phyloP scores from a whole-genome alignment of 1,140 invertebrate genomes.

The Atta texana region DNA sequence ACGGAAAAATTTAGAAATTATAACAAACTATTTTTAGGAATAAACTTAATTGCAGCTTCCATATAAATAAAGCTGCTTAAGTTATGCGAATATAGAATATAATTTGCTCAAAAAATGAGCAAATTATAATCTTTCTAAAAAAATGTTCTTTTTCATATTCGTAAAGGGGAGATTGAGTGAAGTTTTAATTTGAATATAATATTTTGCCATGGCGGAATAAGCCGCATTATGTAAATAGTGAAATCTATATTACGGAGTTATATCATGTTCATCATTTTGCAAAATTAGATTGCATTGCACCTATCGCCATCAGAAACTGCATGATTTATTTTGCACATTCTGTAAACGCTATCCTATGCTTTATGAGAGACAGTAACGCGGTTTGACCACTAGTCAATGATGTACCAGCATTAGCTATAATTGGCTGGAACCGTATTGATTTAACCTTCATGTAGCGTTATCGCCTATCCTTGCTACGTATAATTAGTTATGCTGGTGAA shows the following conservation, averaged over 20 bases:
- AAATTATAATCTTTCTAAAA: background rate
- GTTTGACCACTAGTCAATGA: constrained; percentile 69
- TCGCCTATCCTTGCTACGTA: constrained; percentile 39
- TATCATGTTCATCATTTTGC: constrained; percentile 54
- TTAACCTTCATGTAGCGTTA: constrained; percentile 52
- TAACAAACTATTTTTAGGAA: background rate
- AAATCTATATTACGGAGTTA: constrained; percentile 59
- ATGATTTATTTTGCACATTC: constrained; percentile 60
- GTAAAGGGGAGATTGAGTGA: background rate
- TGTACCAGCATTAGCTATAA: constrained; percentile 62
- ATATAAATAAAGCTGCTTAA: background rate
- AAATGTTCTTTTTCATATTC: background rate
- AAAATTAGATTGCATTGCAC: constrained; percentile 52
- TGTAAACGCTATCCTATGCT: constrained; percentile 68
- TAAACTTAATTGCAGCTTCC: background rate
- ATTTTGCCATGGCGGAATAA: constrained; percentile 1
- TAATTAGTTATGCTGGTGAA: constrained; percentile 56
- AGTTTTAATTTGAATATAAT: constrained; percentile 18
- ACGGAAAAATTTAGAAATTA: background rate
- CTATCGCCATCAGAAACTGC: constrained; percentile 61
- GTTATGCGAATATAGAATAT: background rate
- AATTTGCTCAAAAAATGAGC: background rate
- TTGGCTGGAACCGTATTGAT: constrained; percentile 65
- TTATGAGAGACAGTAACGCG: constrained; percentile 68
- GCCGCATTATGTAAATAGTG: constrained; percentile 45